Percentiles rank a stretch among this genome's conserved stretches.
Conservation (phyloP, 30 jellyfish, hydroid and myxozoan genomes). For the Phacellophora camtschatica region DNA sequence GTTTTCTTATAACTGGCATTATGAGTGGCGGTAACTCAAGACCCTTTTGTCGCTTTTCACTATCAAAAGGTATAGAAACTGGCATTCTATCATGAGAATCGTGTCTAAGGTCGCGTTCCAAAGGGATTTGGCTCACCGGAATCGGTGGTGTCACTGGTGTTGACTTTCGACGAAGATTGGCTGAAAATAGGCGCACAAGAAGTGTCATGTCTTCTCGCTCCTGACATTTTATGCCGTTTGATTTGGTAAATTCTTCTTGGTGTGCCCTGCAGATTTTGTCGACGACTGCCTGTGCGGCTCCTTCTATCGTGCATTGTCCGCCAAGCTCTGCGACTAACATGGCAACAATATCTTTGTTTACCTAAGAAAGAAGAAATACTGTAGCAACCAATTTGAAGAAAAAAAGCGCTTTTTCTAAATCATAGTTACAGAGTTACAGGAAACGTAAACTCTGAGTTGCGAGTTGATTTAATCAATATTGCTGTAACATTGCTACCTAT, state of each 20-base stretch:
- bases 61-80: conserved; percentile 48
- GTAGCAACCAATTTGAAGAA: too few relatives aligned
- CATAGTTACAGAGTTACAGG: too few relatives aligned
- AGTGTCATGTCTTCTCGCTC: conserved; percentile 98
- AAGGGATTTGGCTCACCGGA: neutral
- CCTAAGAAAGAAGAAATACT: conserved; percentile 49
- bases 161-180: conserved; percentile 70
- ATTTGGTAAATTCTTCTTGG: conserved; percentile 57
- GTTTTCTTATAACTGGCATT: conserved; percentile 16
- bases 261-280: conserved; percentile 88
- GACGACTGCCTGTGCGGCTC: conserved; percentile 94
- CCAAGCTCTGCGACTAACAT: conserved; percentile 55
- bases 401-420: too few relatives aligned
- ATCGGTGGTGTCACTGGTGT: conserved; percentile 72
- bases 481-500: too few relatives aligned
- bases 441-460: too few relatives aligned
- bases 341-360: conserved; percentile 52
- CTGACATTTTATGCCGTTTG: conserved; percentile 61
- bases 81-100: conserved; percentile 38
- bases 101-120: neutral
- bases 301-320: conserved; percentile 79
- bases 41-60: neutral
- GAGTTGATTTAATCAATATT: too few relatives aligned
- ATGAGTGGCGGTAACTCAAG: conserved; percentile 17
- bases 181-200: conserved; percentile 80